A percentile compares a stretch with the other conserved stretches of the same genome.
Conservation (phyloP, 2,888 invertebrate genomes). For the Prionchulus punctatus region DNA sequence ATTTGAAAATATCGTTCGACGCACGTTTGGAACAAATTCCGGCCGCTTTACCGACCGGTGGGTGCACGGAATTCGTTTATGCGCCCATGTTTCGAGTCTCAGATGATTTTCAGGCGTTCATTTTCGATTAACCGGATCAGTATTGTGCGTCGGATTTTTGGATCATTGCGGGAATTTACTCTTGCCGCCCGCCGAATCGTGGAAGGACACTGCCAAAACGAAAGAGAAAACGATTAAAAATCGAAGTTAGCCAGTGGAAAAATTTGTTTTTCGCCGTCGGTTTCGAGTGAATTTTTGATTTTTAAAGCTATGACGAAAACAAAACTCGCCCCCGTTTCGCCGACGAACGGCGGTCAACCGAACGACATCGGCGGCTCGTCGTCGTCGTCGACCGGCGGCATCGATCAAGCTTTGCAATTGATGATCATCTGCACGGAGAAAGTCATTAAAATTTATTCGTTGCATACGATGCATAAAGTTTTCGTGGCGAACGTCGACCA, state of each 20-base stretch:
- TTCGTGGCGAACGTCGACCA: background rate
- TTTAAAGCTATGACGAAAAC: background rate
- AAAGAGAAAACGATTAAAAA: background rate
- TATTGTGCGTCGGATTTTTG: conserved; percentile 82
- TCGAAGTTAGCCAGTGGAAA: background rate
- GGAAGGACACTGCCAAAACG: conserved; percentile 56
- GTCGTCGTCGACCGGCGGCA: too few species aligned
- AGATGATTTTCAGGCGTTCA: background rate
- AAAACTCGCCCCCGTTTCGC: too few species aligned
- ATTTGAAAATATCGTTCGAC: conserved; percentile 46
- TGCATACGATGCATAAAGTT: background rate
- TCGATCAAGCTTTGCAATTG: background rate
- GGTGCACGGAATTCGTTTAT: background rate
- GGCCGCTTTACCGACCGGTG: conserved; percentile 14
- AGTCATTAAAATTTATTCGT: background rate
- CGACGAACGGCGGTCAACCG: too few species aligned
- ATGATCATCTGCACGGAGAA: background rate
- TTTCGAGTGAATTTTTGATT: conserved; percentile 37
- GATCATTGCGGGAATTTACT: conserved; percentile 84
- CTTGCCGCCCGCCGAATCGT: conserved; percentile 71
- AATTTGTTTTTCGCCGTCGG: background rate
- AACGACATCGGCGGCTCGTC: too few species aligned
- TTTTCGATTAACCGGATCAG: conserved; percentile 48
- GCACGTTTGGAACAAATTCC: conserved; percentile 60
- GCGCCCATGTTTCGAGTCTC: too few species aligned